These are phyloP conservation scores for Stegastes partitus DNA, from an alignment of 2,113 vertebrate species.

Conservation along the genomic window DNA sequence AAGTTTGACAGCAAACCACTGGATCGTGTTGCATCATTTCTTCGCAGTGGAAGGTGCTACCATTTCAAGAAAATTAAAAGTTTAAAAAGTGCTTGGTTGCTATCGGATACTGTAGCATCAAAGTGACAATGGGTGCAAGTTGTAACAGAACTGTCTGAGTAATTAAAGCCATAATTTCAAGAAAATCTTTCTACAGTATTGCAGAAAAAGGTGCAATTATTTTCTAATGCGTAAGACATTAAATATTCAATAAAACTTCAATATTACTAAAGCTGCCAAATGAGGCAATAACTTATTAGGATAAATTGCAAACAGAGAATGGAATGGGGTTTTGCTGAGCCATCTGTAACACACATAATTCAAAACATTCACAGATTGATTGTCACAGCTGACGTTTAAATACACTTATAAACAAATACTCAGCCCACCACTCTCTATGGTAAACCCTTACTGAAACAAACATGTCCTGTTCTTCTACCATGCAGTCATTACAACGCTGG, in stretches of 20 bases:
- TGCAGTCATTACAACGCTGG: constrained; percentile 10
- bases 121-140: neutral
- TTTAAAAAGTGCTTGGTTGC: constrained; percentile 51
- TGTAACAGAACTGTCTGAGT: neutral
- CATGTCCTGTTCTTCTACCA: neutral
- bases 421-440: neutral
- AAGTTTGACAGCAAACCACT: constrained; percentile 13
- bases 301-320: constrained; percentile 9
- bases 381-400: constrained; percentile 28
- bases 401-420: neutral
- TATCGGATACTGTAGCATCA: neutral
- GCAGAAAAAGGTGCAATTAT: neutral
- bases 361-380: neutral
- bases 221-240: neutral
- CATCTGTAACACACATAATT: neutral
- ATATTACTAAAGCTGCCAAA: constrained; percentile 10
- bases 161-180: neutral
- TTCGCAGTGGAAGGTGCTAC: neutral
- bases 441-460: constrained; percentile 11
- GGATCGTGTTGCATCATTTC: neutral
- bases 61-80: neutral
- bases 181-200: neutral
- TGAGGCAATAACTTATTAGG: neutral
- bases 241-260: constrained; percentile 2
- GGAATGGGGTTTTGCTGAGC: constrained; percentile 22